phyloP scores from a whole-genome alignment of 2,888 invertebrate genomes.

The Ptilodon capucinus region DNA sequence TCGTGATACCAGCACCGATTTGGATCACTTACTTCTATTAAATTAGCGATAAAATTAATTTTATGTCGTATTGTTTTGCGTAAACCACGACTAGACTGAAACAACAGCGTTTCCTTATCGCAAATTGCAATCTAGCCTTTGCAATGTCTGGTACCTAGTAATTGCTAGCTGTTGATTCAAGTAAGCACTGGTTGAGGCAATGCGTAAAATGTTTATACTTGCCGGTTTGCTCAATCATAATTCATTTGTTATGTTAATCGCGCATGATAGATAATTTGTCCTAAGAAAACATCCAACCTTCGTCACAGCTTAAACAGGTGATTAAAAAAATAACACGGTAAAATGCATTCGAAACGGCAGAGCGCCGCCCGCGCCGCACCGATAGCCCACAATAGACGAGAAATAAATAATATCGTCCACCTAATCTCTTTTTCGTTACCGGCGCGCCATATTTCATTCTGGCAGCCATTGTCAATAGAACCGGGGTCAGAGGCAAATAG shows the following conservation, averaged over 20 bases:
- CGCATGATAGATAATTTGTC: constrained; percentile 29
- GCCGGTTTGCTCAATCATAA: constrained; percentile 4
- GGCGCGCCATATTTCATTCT: constrained; percentile 80
- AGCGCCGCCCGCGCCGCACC: constrained; percentile 53
- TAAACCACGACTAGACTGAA: neutral
- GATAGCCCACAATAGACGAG: constrained; percentile 51
- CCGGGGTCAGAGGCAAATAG: constrained; percentile 80
- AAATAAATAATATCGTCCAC: constrained; percentile 72
- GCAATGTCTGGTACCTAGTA: neutral
- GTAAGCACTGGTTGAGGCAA: neutral
- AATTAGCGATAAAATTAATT: constrained; percentile 9
- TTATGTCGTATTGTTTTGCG: neutral
- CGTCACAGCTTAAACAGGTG: constrained; percentile 63
- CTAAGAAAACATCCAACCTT: constrained; percentile 64
- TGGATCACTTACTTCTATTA: constrained; percentile 24
- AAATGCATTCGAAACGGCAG: constrained; percentile 57
- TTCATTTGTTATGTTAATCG: constrained; percentile 27
- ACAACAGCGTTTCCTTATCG: neutral
- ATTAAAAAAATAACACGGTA: constrained; percentile 60
- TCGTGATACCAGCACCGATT: constrained; percentile 33
- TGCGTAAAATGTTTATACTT: neutral
- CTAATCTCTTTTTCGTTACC: constrained; percentile 79
- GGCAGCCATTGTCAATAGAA: constrained; percentile 80
- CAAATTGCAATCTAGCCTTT: neutral
- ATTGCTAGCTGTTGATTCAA: neutral